phyloP scores from a whole-genome alignment of 1,140 invertebrate species.

The Stenopsyche tienmushanensis region DNA sequence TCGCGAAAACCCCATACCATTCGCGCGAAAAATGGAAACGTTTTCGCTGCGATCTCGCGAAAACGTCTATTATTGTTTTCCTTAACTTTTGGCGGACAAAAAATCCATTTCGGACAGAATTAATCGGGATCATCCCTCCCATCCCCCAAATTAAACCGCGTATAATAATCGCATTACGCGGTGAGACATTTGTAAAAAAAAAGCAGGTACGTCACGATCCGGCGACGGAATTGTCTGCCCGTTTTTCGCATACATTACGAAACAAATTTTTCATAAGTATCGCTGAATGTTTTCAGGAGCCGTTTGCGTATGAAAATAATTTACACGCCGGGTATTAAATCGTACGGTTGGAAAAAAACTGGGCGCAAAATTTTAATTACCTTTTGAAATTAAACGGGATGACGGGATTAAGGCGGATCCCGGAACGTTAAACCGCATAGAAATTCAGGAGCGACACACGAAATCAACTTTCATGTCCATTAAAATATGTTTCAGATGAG shows the following conservation, averaged over 20 bases:
- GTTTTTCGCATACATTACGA: background rate
- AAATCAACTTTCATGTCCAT: constrained; percentile 26
- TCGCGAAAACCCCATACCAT: background rate
- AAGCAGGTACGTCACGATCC: background rate
- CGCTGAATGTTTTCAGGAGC: constrained; percentile 1
- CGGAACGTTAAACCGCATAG: too few species aligned
- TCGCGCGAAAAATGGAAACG: constrained; percentile 18
- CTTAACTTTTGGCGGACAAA: constrained; percentile 3
- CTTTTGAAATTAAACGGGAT: constrained; percentile 19
- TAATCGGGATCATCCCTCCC: constrained; percentile 14
- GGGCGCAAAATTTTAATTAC: constrained; percentile 14
- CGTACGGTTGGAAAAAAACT: constrained; percentile 3
- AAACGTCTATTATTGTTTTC: constrained; percentile 1
- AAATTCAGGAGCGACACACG: background rate
- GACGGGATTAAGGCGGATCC: background rate
- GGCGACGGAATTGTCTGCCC: background rate
- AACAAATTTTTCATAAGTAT: background rate
- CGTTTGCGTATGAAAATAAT: background rate
- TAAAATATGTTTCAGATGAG: constrained; percentile 21
- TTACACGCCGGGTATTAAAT: background rate
- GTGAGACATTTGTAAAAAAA: background rate
- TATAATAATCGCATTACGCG: constrained; percentile 17
- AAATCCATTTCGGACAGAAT: constrained; percentile 9
- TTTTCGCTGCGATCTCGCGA: constrained; percentile 14
- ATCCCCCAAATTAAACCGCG: background rate